Conservation (phyloP, 2,113 vertebrate genomes). For the Astatotilapia flaviijosephi region DNA sequence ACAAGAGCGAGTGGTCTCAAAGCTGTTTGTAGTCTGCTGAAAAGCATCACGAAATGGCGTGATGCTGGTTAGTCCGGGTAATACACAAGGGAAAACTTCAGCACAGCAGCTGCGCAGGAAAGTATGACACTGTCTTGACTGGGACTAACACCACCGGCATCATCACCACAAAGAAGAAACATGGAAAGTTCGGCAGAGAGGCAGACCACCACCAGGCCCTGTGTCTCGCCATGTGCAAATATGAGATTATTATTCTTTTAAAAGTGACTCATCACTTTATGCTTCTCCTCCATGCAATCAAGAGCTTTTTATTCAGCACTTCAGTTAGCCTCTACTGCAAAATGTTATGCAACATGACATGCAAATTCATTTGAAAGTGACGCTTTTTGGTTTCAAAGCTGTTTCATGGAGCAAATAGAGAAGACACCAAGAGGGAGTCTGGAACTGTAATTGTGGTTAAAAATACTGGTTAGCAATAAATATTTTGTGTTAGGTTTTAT, state of each 20-base stretch:
- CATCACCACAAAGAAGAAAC: slow-evolving; percentile 61
- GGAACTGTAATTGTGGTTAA: neutral
- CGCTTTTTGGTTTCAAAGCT: neutral
- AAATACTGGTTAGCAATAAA: neutral
- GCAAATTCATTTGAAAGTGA: neutral
- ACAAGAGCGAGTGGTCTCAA: slow-evolving; percentile 20
- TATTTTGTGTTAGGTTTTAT: neutral
- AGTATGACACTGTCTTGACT: slow-evolving; percentile 63
- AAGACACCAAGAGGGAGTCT: neutral
- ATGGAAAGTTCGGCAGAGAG: slow-evolving; percentile 65
- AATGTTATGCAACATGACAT: slow-evolving; percentile 4
- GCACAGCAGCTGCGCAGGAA: slow-evolving; percentile 58
- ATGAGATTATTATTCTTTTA: slow-evolving; percentile 58
- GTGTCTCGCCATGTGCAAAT: slow-evolving; percentile 64
- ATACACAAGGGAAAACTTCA: slow-evolving; percentile 51
- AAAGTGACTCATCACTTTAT: slow-evolving; percentile 51
- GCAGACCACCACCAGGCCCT: slow-evolving; percentile 47
- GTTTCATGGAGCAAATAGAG: neutral
- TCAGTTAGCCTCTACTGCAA: neutral
- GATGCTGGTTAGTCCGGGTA: slow-evolving; percentile 42
- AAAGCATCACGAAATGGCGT: slow-evolving; percentile 38
- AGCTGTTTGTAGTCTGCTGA: slow-evolving; percentile 53
- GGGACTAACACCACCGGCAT: slow-evolving; percentile 38
- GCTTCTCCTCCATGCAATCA: neutral
- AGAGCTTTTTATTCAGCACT: neutral